Evolutionary conservation across 2,113 vertebrate species (phyloP).

Genomic region (Haplochromis burtoni): DNA sequence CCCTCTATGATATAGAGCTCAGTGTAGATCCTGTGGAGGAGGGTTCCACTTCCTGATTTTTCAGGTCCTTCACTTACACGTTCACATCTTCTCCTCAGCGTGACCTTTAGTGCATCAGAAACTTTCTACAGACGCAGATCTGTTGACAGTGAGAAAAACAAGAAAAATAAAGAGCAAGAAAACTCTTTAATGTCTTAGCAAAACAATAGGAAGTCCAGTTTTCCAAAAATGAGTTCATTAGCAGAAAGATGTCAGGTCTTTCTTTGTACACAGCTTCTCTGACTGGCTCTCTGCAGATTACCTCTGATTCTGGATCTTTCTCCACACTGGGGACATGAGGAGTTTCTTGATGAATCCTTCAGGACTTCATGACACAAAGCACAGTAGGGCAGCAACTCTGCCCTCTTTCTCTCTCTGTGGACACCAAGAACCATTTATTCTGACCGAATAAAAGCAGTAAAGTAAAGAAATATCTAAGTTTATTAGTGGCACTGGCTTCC

Average conservation of each 20-base stretch:
- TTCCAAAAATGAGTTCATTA: too few species aligned
- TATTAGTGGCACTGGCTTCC: too few species aligned
- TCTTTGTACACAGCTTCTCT: neutral
- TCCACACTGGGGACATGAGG: neutral
- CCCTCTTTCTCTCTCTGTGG: too few species aligned
- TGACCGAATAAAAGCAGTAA: too few species aligned
- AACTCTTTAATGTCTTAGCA: neutral
- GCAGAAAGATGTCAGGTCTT: neutral
- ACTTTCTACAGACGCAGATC: neutral
- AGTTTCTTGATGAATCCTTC: neutral
- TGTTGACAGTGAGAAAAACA: neutral
- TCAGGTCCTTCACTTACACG: too few species aligned
- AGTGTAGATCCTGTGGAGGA: too few species aligned
- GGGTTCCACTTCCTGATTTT: too few species aligned
- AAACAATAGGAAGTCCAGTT: too few species aligned
- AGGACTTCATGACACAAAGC: neutral
- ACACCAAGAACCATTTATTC: too few species aligned
- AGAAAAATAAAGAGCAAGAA: neutral
- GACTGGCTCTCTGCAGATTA: rapidly evolving
- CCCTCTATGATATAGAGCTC: too few species aligned
- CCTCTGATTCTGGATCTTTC: neutral
- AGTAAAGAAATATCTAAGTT: too few species aligned
- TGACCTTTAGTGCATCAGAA: neutral
- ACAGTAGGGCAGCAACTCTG: too few species aligned
- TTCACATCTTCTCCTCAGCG: rapidly evolving